Conservation (phyloP, 2,888 invertebrate genomes). For the Pseudanteris insignis region DNA sequence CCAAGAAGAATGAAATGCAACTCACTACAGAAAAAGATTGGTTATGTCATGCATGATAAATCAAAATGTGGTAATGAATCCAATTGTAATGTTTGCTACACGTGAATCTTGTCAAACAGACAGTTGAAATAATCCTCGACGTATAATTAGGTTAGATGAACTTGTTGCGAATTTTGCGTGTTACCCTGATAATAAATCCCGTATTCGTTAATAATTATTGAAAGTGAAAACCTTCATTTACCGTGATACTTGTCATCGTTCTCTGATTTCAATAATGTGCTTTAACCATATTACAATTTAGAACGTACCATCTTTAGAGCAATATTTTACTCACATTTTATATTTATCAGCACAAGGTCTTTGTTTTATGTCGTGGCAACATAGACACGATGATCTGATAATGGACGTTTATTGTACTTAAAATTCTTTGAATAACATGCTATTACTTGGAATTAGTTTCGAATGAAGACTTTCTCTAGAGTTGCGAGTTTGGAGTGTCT, state of each 20-base stretch:
- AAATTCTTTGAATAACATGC: too few relatives aligned
- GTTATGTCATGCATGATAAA: conserved; percentile 7
- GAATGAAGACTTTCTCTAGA: conserved; percentile 25
- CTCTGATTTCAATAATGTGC: conserved; percentile 15
- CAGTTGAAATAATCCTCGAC: neutral
- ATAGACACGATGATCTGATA: neutral
- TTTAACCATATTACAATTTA: conserved; percentile 11
- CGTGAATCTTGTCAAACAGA: conserved; percentile 1
- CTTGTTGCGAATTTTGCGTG: conserved; percentile 1
- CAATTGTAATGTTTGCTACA: conserved; percentile 3
- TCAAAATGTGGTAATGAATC: conserved; percentile 2
- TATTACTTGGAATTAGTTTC: too few relatives aligned
- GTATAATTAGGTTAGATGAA: conserved; percentile 15
- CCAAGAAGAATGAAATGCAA: neutral
- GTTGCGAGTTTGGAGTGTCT: too few relatives aligned
- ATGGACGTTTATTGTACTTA: neutral
- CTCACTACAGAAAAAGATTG: neutral
- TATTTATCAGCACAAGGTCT: neutral
- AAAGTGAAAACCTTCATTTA: conserved; percentile 25
- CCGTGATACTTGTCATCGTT: conserved; percentile 16
- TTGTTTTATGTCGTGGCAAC: conserved; percentile 11
- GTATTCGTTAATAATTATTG: conserved; percentile 3
- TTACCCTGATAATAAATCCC: neutral
- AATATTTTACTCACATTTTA: conserved; percentile 30
- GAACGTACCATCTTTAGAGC: conserved; percentile 14